phyloP scores from a whole-genome alignment of 1,140 invertebrate species.

The Lordiphosa clarofinis region DNA sequence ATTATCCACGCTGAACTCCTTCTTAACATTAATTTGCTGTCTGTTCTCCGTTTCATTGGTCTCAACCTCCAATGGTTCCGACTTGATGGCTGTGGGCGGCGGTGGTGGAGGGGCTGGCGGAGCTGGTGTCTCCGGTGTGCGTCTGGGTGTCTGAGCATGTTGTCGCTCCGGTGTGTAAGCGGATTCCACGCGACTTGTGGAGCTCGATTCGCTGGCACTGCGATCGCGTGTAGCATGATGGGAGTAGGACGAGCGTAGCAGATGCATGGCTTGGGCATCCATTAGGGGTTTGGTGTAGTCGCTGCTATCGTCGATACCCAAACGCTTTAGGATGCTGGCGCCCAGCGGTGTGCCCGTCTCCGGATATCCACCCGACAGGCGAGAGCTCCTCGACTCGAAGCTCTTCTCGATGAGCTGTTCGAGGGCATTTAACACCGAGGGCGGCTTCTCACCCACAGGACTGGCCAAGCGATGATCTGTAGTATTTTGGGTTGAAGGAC shows the following conservation, averaged over 20 bases:
- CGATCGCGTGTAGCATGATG: constrained; percentile 82
- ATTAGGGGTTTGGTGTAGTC: constrained; percentile 95
- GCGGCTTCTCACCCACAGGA: constrained; percentile 81
- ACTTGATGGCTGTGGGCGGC: constrained; percentile 42
- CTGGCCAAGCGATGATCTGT: constrained; percentile 79
- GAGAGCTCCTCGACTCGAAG: constrained; percentile 91
- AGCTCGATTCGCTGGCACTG: constrained; percentile 92
- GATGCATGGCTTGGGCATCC: constrained; percentile 91
- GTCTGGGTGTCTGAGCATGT: constrained; percentile 83
- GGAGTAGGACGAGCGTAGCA: constrained; percentile 85
- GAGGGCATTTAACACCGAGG: constrained; percentile 95
- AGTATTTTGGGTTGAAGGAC: constrained; percentile 7
- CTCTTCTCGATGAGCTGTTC: constrained; percentile 98
- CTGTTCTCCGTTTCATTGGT: constrained; percentile 15
- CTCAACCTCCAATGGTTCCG: constrained; percentile 57
- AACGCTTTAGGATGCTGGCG: constrained; percentile 92
- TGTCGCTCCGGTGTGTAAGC: constrained; percentile 86
- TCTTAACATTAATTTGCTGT: constrained; percentile 70
- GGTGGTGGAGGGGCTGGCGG: constrained; percentile 24
- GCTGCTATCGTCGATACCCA: constrained; percentile 96
- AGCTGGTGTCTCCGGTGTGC: constrained; percentile 84
- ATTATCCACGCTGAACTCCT: constrained; percentile 77
- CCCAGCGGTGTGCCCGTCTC: constrained; percentile 85
- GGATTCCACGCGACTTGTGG: constrained; percentile 88
- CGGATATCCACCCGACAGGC: constrained; percentile 56